Evolutionary conservation across 2,888 invertebrate genomes (phyloP).

Genomic region (Calliopum simillimum): DNA sequence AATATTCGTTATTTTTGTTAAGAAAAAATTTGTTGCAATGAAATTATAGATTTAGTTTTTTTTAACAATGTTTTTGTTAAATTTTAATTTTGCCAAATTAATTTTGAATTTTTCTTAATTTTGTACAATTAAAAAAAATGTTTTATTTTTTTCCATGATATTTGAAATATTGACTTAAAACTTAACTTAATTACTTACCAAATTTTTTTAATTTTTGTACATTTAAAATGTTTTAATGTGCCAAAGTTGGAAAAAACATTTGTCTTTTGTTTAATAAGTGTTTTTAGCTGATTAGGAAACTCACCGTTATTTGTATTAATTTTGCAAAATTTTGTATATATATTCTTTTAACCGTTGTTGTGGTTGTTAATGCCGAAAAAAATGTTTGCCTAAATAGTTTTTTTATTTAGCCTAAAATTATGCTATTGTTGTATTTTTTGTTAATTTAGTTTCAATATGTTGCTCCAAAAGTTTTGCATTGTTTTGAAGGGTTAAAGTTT

Average conservation of each 20-base stretch:
- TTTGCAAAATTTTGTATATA: slow-evolving; percentile 43
- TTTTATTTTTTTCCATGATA: slow-evolving; percentile 41
- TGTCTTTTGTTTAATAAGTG: no score
- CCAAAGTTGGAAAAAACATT: slow-evolving; percentile 27
- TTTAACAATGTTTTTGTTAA: not conserved
- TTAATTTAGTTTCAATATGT: slow-evolving; percentile 49
- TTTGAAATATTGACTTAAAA: slow-evolving; percentile 16
- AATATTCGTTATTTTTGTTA: not conserved
- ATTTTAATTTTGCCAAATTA: not conserved
- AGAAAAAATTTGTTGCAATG: not conserved
- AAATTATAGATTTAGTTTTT: slow-evolving; percentile 13
- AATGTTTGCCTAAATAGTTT: slow-evolving; percentile 51
- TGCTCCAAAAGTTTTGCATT: slow-evolving; percentile 54
- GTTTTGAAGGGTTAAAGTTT: slow-evolving; percentile 44
- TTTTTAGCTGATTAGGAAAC: slow-evolving; percentile 61
- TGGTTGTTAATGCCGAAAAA: slow-evolving; percentile 44
- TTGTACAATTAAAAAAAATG: slow-evolving; percentile 35
- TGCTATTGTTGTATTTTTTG: slow-evolving; percentile 54
- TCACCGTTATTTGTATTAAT: slow-evolving; percentile 56
- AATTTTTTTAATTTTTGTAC: slow-evolving; percentile 44
- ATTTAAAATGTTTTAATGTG: slow-evolving; percentile 46
- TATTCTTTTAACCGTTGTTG: slow-evolving; percentile 48
- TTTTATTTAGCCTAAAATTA: slow-evolving; percentile 59
- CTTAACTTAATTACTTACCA: not conserved
- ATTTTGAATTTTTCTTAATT: slow-evolving; percentile 10